These are phyloP conservation scores for Eidolon dupreanum DNA, from an alignment of 2,797 vertebrate species.

Conservation along the genomic window DNA sequence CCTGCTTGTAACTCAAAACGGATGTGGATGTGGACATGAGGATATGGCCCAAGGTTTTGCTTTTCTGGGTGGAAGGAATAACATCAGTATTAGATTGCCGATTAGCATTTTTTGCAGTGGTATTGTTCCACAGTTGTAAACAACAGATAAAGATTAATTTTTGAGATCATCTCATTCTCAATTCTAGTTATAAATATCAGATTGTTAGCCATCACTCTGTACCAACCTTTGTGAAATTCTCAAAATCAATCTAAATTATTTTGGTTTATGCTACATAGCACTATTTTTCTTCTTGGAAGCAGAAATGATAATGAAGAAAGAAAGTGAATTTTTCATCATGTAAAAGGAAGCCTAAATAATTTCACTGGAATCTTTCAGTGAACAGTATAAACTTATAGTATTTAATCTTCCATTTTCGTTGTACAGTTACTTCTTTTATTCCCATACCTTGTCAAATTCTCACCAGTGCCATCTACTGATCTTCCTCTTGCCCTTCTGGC, in stretches of 20 bases:
- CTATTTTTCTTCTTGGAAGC: constrained; percentile 18
- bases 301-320: background rate
- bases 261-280: background rate
- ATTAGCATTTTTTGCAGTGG: background rate
- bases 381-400: background rate
- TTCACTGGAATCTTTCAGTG: background rate
- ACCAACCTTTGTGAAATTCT: background rate
- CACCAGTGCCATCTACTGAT: background rate
- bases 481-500: background rate
- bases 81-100: background rate
- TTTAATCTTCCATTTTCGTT: background rate
- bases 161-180: background rate
- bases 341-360: constrained; percentile 7
- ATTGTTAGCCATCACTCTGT: background rate
- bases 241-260: background rate
- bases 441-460: background rate
- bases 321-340: background rate
- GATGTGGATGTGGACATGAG: background rate
- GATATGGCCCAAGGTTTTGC: background rate
- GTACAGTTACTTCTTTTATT: background rate
- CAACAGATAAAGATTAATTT: background rate
- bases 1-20: constrained; percentile 35
- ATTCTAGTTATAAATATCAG: background rate
- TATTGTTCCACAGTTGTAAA: background rate
- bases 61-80: constrained; percentile 12